Evolutionary conservation across 2,797 vertebrate genomes (phyloP).

Genomic region (Coregonus ussuriensis): DNA sequence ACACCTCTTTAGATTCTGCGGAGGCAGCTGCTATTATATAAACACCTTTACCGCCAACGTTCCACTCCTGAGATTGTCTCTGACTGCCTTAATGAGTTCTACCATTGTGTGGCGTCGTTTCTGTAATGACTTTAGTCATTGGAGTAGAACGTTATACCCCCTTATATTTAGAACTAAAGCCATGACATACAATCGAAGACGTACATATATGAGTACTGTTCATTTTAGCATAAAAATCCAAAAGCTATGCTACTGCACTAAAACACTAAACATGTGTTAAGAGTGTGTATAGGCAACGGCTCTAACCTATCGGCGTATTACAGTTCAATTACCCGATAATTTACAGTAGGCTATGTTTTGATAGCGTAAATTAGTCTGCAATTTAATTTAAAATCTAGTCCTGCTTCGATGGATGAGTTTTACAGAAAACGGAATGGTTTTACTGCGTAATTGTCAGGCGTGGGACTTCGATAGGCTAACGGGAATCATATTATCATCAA

Average conservation of each 20-base stretch:
- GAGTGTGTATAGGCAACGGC: too few species aligned
- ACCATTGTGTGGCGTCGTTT: slow-evolving; percentile 61
- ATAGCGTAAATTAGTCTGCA: background rate
- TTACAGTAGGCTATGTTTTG: background rate
- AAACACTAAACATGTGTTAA: background rate
- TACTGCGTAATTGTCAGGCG: background rate
- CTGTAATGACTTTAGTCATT: slow-evolving; percentile 13
- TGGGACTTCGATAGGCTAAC: background rate
- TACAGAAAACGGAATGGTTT: background rate
- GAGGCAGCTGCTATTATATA: slow-evolving; percentile 55
- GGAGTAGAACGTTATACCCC: slow-evolving; percentile 8
- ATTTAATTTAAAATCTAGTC: background rate
- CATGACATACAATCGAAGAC: background rate
- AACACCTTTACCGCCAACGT: slow-evolving; percentile 53
- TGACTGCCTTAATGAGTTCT: slow-evolving; percentile 59
- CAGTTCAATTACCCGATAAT: too few species aligned
- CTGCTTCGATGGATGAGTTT: background rate
- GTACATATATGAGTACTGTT: background rate
- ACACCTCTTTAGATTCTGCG: slow-evolving; percentile 25
- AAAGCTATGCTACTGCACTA: background rate
- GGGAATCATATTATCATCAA: background rate
- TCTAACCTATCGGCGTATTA: too few species aligned
- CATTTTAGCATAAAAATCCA: background rate
- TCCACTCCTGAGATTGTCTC: slow-evolving; percentile 52
- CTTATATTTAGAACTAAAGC: background rate